Evolutionary conservation across 1,140 invertebrate species (phyloP), one percentile per base, ranked within the genome.

Genomic region (Adoxophyes honmai): DNA sequence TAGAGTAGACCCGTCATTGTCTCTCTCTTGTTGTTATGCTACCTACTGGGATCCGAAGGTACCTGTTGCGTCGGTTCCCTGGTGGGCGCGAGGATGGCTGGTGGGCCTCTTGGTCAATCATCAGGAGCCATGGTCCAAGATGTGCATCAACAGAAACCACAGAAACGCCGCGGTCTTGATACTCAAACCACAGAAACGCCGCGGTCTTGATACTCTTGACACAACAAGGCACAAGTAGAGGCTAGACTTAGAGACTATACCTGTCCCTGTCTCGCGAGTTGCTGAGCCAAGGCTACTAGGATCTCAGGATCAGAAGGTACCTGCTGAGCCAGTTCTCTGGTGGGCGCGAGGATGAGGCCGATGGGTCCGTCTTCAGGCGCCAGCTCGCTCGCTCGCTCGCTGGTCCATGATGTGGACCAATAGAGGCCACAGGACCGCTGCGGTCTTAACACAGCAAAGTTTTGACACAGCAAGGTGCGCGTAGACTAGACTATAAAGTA

Each of bases 131-230:
- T 99, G 98, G 82, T 98, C 97, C 94, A 99, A 97, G 21, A 99
- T 97, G 73, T 99, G 99, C 34, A 99, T 93, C 10, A 99, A 81
- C 81, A 99, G 92, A 0, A 99, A 99, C 98, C 98, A 99, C 9
- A 99, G 90, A 81, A 98, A 99, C 0, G 98, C 98, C 0, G 97
- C 97, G 0, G 99, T 99, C 91, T 99, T n/a, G n/a, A n/a, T n/a
- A n/a, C n/a, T n/a, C n/a, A n/a, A n/a, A n/a, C 98, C 98, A 99
- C 9, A 99, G 90, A 81, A 98, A 99, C 0, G 98, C 98, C 0
- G 97, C 97, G 0, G 99, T 99, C 91, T 99, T n/a, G n/a, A n/a
- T n/a, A n/a, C n/a, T n/a, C n/a, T n/a, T 99, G n/a, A n/a, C n/a
- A n/a, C n/a, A n/a, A n/a, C n/a, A n/a, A n/a, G n/a, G n/a, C n/a